Conservation (phyloP, 2,888 invertebrate species). For the Keiferia lycopersicella region DNA sequence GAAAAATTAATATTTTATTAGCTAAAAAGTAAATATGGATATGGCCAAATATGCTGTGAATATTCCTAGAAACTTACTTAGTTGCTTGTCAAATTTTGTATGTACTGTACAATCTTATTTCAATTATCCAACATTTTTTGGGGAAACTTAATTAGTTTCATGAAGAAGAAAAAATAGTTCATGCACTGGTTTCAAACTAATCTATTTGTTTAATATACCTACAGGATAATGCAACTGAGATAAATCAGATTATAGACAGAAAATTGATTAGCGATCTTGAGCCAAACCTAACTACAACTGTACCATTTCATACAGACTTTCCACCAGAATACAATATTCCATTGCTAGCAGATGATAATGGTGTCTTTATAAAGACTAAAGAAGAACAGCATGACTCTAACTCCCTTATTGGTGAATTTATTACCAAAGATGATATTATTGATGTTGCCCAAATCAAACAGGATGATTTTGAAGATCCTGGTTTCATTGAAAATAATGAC, state of each 20-base stretch:
- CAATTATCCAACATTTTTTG: too few species aligned
- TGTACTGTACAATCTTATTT: too few species aligned
- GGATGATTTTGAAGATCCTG: slow-evolving; percentile 2
- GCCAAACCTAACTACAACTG: background rate
- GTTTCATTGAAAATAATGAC: background rate
- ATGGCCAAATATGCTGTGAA: too few species aligned
- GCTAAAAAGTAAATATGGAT: too few species aligned
- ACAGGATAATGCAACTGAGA: background rate
- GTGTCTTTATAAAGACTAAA: slow-evolving; percentile 3
- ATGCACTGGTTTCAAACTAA: too few species aligned
- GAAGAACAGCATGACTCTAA: slow-evolving; percentile 6
- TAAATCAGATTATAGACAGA: background rate
- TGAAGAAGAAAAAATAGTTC: too few species aligned
- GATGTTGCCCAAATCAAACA: background rate
- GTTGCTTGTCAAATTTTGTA: too few species aligned
- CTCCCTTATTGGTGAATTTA: slow-evolving; percentile 7
- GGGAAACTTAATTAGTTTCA: too few species aligned
- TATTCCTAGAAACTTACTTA: too few species aligned
- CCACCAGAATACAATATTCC: background rate
- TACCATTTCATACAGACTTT: background rate
- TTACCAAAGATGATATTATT: slow-evolving; percentile 14
- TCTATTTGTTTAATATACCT: background rate
- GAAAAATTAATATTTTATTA: too few species aligned
- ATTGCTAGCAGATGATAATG: background rate
- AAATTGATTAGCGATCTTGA: background rate